Evolutionary conservation across 2,113 vertebrate genomes (phyloP).

Genomic region (Erinaceus europaeus): DNA sequence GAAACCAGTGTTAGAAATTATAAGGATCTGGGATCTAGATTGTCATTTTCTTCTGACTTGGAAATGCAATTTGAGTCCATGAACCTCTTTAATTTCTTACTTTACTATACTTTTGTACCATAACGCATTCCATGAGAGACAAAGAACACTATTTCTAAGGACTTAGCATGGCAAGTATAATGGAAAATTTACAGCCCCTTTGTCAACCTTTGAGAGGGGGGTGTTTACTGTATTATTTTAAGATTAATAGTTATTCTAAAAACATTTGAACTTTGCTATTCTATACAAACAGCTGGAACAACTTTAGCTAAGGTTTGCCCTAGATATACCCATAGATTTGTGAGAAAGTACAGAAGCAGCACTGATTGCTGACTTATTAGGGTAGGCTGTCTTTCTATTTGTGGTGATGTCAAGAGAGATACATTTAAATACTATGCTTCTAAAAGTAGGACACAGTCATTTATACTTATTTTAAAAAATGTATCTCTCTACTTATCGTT

Average conservation of each 20-base stretch:
- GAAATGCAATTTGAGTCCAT: background rate
- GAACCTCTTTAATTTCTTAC: background rate
- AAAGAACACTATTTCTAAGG: background rate
- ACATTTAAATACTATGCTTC: background rate
- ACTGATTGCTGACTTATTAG: background rate
- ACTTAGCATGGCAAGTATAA: background rate
- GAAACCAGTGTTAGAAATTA: background rate
- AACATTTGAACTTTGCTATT: background rate
- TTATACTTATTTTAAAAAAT: background rate
- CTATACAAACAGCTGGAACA: background rate
- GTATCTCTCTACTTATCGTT: slow-evolving; percentile 1
- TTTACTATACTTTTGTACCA: background rate
- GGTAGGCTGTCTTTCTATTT: slow-evolving; percentile 20
- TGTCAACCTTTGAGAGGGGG: background rate
- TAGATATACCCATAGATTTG: background rate
- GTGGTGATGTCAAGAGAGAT: background rate
- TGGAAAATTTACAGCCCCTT: background rate
- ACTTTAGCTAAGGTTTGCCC: background rate
- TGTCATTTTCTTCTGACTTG: background rate
- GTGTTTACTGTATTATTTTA: background rate
- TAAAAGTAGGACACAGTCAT: slow-evolving; percentile 23
- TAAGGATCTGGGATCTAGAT: background rate
- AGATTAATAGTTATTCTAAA: background rate
- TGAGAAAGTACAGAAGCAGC: background rate
- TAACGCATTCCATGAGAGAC: background rate